A percentile compares a stretch with the other conserved stretches of the same genome.
These are phyloP conservation scores for Madoqua kirkii DNA, from an alignment of 2,113 vertebrate species.

Conservation along the genomic window DNA sequence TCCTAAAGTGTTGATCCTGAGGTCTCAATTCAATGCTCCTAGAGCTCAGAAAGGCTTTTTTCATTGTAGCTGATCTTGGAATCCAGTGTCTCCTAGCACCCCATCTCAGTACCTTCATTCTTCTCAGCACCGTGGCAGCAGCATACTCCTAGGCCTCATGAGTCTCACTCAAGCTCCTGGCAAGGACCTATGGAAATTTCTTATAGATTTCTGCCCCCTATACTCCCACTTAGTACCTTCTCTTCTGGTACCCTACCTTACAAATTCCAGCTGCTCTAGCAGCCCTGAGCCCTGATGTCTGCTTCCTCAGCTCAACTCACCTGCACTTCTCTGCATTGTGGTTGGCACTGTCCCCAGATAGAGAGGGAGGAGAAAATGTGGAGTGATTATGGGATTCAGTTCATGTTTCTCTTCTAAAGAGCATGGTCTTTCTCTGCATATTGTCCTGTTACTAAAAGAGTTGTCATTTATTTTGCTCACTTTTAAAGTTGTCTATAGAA, in stretches of 20 bases:
- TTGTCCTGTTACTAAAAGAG: background rate
- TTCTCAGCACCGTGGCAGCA: background rate
- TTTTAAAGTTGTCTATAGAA: background rate
- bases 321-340: background rate
- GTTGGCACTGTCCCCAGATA: background rate
- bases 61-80: background rate
- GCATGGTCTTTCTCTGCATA: background rate
- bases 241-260: background rate
- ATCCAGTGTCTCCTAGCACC: background rate
- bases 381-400: background rate
- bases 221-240: background rate
- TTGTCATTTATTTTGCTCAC: background rate
- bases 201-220: background rate
- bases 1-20: background rate
- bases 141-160: background rate
- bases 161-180: background rate
- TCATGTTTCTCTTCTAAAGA: background rate
- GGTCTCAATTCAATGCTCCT: background rate
- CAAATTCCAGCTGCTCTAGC: background rate
- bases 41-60: background rate
- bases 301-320: background rate
- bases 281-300: background rate
- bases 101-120: background rate
- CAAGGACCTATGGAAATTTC: background rate
- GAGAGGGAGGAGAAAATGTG: background rate